A percentile compares a stretch with the other conserved stretches of the same genome.
These are phyloP conservation scores for Ypsolopha scabrella DNA, from an alignment of 2,888 invertebrate species.

Conservation along the genomic window DNA sequence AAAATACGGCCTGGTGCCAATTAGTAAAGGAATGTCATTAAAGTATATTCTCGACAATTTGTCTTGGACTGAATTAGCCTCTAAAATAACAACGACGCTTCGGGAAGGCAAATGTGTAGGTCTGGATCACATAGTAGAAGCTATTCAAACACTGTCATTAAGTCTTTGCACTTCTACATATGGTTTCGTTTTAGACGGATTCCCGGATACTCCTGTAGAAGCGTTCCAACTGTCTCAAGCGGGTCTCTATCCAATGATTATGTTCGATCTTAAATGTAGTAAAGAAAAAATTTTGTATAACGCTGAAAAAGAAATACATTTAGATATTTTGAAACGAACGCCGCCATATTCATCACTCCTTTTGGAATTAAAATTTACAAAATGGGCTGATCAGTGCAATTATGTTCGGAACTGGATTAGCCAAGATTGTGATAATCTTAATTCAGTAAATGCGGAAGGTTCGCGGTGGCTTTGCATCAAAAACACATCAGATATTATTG, in stretches of 20 bases:
- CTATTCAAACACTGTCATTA: slow-evolving; percentile 62
- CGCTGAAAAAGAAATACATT: slow-evolving; percentile 41
- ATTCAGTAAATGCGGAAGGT: slow-evolving; percentile 50
- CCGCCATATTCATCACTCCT: slow-evolving; percentile 44
- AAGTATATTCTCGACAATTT: slow-evolving; percentile 58
- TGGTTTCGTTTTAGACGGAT: slow-evolving; percentile 75
- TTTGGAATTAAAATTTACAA: slow-evolving; percentile 45
- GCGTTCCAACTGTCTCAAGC: slow-evolving; percentile 51
- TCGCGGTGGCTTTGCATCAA: slow-evolving; percentile 70
- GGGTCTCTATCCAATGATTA: slow-evolving; percentile 69
- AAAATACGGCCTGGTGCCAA: slow-evolving; percentile 62
- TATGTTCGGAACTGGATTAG: slow-evolving; percentile 60
- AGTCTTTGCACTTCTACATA: slow-evolving; percentile 58
- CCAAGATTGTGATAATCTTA: slow-evolving; percentile 66
- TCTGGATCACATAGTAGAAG: slow-evolving; percentile 52
- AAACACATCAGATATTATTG: slow-evolving; percentile 41
- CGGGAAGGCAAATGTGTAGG: slow-evolving; percentile 49
- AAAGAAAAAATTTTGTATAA: slow-evolving; percentile 40
- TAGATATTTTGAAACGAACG: slow-evolving; percentile 30
- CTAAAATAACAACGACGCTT: slow-evolving; percentile 40
- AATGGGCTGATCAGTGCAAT: slow-evolving; percentile 41
- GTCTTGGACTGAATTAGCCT: slow-evolving; percentile 61
- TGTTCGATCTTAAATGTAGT: slow-evolving; percentile 61
- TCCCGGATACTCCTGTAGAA: slow-evolving; percentile 65
- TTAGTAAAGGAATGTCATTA: slow-evolving; percentile 67